Conservation (phyloP, 2,888 invertebrate species). For the Synanthedon andrenaeformis region DNA sequence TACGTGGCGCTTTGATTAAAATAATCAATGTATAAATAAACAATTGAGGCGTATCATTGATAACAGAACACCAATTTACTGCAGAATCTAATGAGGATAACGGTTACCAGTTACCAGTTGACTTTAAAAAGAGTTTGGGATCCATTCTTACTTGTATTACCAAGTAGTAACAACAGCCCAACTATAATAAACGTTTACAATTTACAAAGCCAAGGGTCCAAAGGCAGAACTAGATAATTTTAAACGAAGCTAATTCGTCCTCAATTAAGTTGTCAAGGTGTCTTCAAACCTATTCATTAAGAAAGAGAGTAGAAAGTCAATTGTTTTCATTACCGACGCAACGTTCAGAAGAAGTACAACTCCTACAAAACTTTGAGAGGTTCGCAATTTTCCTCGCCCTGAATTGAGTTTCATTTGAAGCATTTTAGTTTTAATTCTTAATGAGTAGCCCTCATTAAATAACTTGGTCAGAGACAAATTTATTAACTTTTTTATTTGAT, state of each 20-base stretch:
- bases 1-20: no score
- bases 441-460: conserved; percentile 29
- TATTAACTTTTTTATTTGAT: conserved; percentile 20
- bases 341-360: not conserved
- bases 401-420: conserved; percentile 23
- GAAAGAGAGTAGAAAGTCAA: not conserved
- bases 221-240: not conserved
- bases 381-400: conserved; percentile 18
- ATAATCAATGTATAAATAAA: no score
- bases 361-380: conserved; percentile 9
- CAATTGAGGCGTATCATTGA: no score
- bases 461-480: conserved; percentile 18
- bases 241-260: not conserved
- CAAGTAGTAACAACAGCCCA: no score
- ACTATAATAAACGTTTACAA: no score
- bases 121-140: no score
- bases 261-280: not conserved
- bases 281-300: not conserved
- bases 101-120: no score
- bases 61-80: no score
- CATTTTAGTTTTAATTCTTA: conserved; percentile 30
- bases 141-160: no score
- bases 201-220: not conserved
- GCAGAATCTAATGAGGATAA: no score
- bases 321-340: not conserved